phyloP scores from a whole-genome alignment of 2,113 vertebrate species.

The Ptychochromis oligacanthus region DNA sequence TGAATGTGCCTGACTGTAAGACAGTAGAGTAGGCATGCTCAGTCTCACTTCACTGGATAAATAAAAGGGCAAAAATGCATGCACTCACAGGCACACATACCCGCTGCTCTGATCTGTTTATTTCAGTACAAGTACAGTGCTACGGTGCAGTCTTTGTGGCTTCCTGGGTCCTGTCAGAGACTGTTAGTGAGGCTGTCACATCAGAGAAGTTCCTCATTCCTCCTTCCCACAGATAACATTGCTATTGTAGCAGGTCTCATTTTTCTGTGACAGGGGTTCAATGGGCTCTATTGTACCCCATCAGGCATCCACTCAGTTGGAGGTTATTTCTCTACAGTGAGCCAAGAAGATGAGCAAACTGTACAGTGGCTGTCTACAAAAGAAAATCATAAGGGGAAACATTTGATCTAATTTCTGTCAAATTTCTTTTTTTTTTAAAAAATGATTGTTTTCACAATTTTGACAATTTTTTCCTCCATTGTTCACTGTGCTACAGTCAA shows the following conservation, averaged over 20 bases:
- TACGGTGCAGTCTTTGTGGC: conserved; percentile 76
- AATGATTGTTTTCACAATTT: not conserved
- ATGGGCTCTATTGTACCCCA: conserved; percentile 75
- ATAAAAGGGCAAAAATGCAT: not conserved
- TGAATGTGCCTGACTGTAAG: not conserved
- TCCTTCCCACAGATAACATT: conserved; percentile 55
- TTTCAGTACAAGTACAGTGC: conserved; percentile 23
- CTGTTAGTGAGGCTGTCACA: conserved; percentile 80
- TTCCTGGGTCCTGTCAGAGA: conserved; percentile 75
- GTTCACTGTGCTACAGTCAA: not conserved
- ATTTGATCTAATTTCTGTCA: not conserved
- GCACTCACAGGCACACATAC: conserved; percentile 7
- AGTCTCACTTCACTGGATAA: conserved; percentile 5
- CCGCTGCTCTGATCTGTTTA: conserved; percentile 35
- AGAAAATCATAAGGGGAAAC: not conserved
- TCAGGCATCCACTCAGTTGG: conserved; percentile 62
- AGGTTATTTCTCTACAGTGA: conserved; percentile 64
- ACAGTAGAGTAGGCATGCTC: not conserved
- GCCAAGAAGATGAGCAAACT: conserved; percentile 63
- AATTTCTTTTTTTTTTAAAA: not conserved
- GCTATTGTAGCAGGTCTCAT: conserved; percentile 59
- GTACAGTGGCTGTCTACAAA: conserved; percentile 25
- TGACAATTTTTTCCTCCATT: not conserved
- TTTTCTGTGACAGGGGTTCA: conserved; percentile 71
- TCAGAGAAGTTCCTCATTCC: conserved; percentile 57